Evolutionary conservation across 2,888 invertebrate genomes (phyloP).

Genomic region (Rotaria socialis): DNA sequence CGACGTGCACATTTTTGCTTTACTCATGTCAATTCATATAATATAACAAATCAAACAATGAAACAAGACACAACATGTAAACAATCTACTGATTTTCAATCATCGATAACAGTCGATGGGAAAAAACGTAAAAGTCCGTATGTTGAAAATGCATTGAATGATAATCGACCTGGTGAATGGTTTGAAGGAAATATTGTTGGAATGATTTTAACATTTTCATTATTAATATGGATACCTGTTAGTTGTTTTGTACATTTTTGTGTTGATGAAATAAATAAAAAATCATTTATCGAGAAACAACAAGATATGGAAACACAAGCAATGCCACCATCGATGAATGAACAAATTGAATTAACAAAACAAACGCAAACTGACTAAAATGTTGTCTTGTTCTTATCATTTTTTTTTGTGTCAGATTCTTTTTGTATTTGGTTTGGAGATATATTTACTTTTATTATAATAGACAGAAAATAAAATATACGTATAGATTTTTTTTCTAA

Average conservation of each 20-base stretch:
- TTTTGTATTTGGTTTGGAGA: not conserved
- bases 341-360: not conserved
- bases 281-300: not conserved
- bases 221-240: slow-evolving; percentile 89
- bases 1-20: slow-evolving; percentile 48
- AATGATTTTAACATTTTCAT: slow-evolving; percentile 79
- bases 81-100: not conserved
- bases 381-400: not conserved
- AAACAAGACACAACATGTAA: not conserved
- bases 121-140: not conserved
- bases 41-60: not conserved
- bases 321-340: not conserved
- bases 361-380: not conserved
- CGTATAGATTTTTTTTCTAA: not conserved
- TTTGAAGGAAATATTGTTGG: slow-evolving; percentile 88
- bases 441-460: not conserved
- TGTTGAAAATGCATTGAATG: slow-evolving; percentile 1
- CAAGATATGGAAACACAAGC: not conserved
- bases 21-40: slow-evolving; percentile 50
- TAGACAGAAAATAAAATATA: not conserved
- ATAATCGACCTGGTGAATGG: slow-evolving; percentile 66
- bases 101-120: not conserved
- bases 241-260: slow-evolving; percentile 65
- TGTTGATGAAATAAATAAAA: slow-evolving; percentile 26
- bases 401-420: not conserved